These are phyloP conservation scores for Salpingus planirostris DNA, from an alignment of 2,888 invertebrate species.

Conservation along the genomic window DNA sequence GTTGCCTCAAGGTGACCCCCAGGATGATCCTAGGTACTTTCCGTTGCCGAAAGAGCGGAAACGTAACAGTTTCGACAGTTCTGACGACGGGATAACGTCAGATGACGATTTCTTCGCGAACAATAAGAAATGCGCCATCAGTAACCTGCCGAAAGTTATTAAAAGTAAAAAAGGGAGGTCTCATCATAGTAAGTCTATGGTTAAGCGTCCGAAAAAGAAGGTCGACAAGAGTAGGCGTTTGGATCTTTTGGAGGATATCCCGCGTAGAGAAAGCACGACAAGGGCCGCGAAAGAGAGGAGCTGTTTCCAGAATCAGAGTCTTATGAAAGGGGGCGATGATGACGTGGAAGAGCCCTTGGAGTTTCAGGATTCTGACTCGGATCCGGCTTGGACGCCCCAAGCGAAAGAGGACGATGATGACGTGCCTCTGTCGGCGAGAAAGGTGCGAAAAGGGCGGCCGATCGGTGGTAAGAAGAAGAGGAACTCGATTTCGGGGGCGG, in stretches of 20 bases:
- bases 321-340: slow-evolving; percentile 45
- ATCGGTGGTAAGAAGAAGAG: slow-evolving; percentile 8
- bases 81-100: slow-evolving; percentile 57
- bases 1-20: slow-evolving; percentile 42
- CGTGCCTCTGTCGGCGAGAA: slow-evolving; percentile 18
- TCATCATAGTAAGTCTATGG: slow-evolving; percentile 15
- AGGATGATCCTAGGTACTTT: slow-evolving; percentile 63
- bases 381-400: slow-evolving; percentile 69
- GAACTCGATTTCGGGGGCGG: slow-evolving; percentile 42
- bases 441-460: slow-evolving; percentile 6
- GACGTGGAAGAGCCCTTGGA: slow-evolving; percentile 51
- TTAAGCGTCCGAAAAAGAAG: slow-evolving; percentile 9
- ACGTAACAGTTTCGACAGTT: slow-evolving; percentile 55
- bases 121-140: slow-evolving; percentile 38
- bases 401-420: slow-evolving; percentile 42
- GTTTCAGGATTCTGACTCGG: slow-evolving; percentile 52
- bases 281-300: slow-evolving; percentile 60
- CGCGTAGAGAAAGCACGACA: slow-evolving; percentile 53
- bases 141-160: neutral
- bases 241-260: slow-evolving; percentile 40
- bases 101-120: slow-evolving; percentile 43
- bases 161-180: slow-evolving; percentile 20
- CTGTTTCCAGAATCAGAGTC: slow-evolving; percentile 47
- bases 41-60: slow-evolving; percentile 64
- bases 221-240: slow-evolving; percentile 16